Percentiles rank a stretch among this genome's conserved stretches.
phyloP scores from a whole-genome alignment of 2,113 vertebrate species.

The Plestiodon gilberti region DNA sequence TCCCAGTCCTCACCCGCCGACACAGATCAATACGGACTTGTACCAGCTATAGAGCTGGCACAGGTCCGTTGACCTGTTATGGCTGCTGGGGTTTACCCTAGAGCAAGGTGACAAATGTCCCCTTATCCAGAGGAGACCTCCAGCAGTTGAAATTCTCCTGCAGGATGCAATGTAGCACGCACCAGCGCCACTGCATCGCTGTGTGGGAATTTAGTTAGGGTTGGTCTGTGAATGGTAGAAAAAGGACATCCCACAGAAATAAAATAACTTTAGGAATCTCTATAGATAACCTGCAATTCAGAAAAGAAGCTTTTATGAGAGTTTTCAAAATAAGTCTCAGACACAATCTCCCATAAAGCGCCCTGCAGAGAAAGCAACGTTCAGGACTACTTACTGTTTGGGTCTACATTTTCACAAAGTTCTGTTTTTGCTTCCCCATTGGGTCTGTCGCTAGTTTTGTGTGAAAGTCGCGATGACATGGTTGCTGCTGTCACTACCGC shows the following conservation, averaged over 20 bases:
- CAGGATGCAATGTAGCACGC: too few species aligned
- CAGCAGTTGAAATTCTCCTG: too few species aligned
- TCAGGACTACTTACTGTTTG: conserved; percentile 87
- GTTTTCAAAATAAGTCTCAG: background rate
- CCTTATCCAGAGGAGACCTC: too few species aligned
- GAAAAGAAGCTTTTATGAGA: accelerated
- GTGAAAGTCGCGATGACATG: conserved; percentile 93
- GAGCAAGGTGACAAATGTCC: too few species aligned
- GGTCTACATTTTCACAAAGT: conserved; percentile 92
- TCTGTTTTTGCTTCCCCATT: conserved; percentile 97
- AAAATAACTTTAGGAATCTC: background rate
- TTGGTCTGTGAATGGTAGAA: too few species aligned
- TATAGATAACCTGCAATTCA: accelerated
- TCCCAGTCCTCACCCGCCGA: too few species aligned
- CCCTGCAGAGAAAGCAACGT: background rate
- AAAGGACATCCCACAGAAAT: background rate
- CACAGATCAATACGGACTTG: too few species aligned
- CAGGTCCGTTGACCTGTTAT: too few species aligned
- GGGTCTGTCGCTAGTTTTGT: conserved; percentile 93
- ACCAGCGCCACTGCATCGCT: too few species aligned
- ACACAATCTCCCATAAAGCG: background rate
- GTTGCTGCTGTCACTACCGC: conserved; percentile 94
- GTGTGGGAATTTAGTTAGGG: too few species aligned
- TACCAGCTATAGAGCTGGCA: too few species aligned
- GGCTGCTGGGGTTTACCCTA: too few species aligned